phyloP scores from a whole-genome alignment of 2,797 vertebrate genomes.

The Gambusia yucatana region DNA sequence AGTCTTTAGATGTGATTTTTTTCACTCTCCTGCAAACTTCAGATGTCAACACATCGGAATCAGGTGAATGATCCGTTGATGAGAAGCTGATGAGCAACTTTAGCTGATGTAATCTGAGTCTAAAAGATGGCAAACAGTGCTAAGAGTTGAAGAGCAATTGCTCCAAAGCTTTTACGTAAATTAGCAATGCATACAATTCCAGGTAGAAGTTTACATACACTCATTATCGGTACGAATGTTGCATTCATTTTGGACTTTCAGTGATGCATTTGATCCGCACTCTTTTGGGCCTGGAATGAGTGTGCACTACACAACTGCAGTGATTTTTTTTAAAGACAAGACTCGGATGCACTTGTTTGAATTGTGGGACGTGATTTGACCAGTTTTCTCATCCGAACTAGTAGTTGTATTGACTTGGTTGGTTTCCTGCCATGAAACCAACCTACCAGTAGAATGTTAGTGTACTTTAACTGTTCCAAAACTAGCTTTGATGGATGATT shows the following conservation, averaged over 20 bases:
- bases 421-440: background rate
- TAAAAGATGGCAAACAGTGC: background rate
- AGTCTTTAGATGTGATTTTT: background rate
- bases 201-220: conserved; percentile 2
- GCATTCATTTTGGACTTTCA: conserved; percentile 2
- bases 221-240: background rate
- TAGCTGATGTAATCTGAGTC: background rate
- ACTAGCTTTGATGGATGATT: background rate
- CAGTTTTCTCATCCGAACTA: background rate
- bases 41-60: background rate
- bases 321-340: conserved; percentile 1
- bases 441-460: background rate
- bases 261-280: background rate
- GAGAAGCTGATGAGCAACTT: background rate
- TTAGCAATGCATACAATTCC: background rate
- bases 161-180: background rate
- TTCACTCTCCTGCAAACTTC: background rate
- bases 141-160: background rate
- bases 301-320: background rate
- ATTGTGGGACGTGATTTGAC: background rate
- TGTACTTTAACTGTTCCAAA: background rate
- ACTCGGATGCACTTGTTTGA: background rate
- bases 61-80: background rate
- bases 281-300: background rate
- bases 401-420: background rate